Evolutionary conservation across 2,797 vertebrate species (phyloP).

Genomic region (Eulemur rubriventer): DNA sequence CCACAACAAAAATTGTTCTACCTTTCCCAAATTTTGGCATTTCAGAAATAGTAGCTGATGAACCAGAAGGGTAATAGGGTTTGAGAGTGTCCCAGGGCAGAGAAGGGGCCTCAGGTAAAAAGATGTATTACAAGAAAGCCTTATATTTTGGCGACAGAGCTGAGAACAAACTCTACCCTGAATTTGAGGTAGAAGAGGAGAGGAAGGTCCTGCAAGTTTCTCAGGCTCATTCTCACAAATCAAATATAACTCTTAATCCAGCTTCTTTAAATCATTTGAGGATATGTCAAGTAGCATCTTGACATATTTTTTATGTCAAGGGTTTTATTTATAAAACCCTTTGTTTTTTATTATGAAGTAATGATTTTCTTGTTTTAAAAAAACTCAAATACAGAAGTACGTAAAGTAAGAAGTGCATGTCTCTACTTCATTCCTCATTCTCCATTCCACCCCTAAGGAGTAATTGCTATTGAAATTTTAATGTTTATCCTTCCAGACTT

Average conservation of each 20-base stretch:
- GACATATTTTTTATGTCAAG: too few species aligned
- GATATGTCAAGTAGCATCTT: not conserved
- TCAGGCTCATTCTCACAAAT: not conserved
- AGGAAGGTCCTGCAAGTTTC: not conserved
- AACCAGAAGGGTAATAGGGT: not conserved
- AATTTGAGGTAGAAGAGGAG: not conserved
- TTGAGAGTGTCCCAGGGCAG: not conserved
- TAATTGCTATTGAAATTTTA: not conserved
- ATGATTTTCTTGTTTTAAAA: not conserved
- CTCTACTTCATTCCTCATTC: not conserved
- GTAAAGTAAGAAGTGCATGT: not conserved
- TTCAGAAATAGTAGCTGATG: not conserved
- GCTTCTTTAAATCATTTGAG: not conserved
- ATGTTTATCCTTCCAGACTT: not conserved
- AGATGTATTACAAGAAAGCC: not conserved
- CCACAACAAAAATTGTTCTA: not conserved
- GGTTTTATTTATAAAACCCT: slow-evolving; percentile 18
- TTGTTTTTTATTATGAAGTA: slow-evolving; percentile 1
- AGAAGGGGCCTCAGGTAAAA: not conserved
- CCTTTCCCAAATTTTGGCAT: not conserved
- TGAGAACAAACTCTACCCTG: not conserved
- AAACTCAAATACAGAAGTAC: slow-evolving; percentile 4
- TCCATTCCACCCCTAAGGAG: not conserved
- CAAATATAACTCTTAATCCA: not conserved
- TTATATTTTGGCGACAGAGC: not conserved